phyloP scores from a whole-genome alignment of 2,113 vertebrate genomes.

The Anarrhichthys ocellatus region DNA sequence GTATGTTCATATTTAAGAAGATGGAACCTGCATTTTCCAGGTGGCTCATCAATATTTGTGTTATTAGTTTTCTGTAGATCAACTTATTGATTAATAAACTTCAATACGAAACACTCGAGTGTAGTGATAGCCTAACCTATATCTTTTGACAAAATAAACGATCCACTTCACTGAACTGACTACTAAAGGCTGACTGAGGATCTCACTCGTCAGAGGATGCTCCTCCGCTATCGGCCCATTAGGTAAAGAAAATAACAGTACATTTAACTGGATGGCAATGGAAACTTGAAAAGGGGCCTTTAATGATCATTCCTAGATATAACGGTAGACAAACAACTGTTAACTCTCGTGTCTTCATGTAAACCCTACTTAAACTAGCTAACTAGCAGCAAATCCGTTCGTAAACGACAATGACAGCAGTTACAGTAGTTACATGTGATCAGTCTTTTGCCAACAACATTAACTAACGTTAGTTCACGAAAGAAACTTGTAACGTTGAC shows the following conservation, averaged over 20 bases:
- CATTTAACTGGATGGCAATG: not conserved
- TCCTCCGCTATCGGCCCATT: not conserved
- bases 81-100: too few species aligned
- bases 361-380: not conserved
- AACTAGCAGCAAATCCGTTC: not conserved
- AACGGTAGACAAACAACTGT: not conserved
- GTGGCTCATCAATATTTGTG: not conserved
- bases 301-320: not conserved
- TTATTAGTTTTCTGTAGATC: not conserved
- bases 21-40: not conserved
- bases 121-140: not conserved
- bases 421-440: not conserved
- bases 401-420: slow-evolving; percentile 4
- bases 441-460: slow-evolving; percentile 19
- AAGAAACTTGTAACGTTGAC: too few species aligned
- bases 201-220: not conserved
- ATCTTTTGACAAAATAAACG: not conserved
- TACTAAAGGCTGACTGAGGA: not conserved
- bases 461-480: not conserved
- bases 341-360: not conserved
- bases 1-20: not conserved
- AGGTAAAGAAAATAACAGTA: not conserved
- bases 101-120: not conserved
- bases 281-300: not conserved
- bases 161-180: not conserved